Evolutionary conservation across 2,797 vertebrate species (phyloP).

Genomic region (Anolis apletophallus): DNA sequence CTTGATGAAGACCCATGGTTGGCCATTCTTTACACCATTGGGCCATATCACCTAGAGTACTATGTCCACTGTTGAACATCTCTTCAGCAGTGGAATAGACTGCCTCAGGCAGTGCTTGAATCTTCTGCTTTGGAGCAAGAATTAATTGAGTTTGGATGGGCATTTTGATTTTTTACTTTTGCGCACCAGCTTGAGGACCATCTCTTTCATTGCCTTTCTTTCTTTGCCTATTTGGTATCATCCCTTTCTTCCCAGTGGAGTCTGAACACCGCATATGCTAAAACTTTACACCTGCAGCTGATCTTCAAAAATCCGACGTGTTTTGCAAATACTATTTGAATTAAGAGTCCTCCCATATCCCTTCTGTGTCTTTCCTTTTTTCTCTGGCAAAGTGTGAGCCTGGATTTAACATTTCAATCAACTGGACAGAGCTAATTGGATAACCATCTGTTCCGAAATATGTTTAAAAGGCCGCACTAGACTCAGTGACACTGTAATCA

Average conservation of each 20-base stretch:
- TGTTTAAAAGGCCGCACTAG: slow-evolving; percentile 64
- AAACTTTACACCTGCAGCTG: neutral
- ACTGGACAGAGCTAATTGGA: slow-evolving; percentile 71
- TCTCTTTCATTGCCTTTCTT: neutral
- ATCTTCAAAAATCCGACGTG: neutral
- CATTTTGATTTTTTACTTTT: neutral
- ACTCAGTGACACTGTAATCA: slow-evolving; percentile 65
- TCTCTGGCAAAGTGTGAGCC: slow-evolving; percentile 61
- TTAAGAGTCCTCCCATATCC: neutral
- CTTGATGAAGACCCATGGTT: neutral
- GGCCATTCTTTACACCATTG: neutral
- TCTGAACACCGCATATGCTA: neutral
- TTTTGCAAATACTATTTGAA: neutral
- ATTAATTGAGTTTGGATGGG: too few species aligned
- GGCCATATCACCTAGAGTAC: too few species aligned
- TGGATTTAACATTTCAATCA: slow-evolving; percentile 73
- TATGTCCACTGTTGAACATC: too few species aligned
- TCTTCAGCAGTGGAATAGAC: too few species aligned
- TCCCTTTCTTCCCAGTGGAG: neutral
- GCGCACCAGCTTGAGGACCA: neutral
- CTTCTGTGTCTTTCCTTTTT: slow-evolving; percentile 4
- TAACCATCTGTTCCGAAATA: slow-evolving; percentile 75
- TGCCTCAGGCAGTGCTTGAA: too few species aligned
- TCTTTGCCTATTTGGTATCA: neutral
- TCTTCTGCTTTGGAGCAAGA: too few species aligned